Base-by-base conservation (phyloP, 2,797 vertebrate genomes). In the Ataeniobius toweri region DNA sequence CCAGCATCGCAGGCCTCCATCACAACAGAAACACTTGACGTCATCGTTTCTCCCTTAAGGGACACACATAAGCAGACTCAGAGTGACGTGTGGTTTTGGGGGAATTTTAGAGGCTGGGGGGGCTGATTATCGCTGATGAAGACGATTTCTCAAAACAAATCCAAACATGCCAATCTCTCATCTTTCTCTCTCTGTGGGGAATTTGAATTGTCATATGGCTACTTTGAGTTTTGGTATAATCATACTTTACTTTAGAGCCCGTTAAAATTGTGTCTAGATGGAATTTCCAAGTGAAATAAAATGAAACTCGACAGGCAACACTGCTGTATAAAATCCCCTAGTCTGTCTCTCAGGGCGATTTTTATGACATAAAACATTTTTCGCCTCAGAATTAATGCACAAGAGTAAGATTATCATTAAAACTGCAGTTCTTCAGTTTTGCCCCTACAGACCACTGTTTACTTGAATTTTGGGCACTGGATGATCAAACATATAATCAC, bases 21-120 rank as follows among this genome's bases (percentile, higher is more conserved):
- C 98, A 81, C 98, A 99, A 83, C 97, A 99, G 91, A 99, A 99
- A 90, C 98, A 99, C 84, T 99, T 99, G 41, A 99, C 98, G 1
- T 99, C 98, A 88, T 99, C 98, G 0, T 97, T 99, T 28, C 97
- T 97, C 75, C 98, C 98, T 99, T 87, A 16, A 51, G 75, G 68
- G 73, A 31, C 16, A 61, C n/a, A 28, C 22, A 59, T 77, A 74
- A 50, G 82, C 36, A 74, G 39, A 55, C 73, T 85, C 16, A 77
- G 63, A 70, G 39, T 5, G 9, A 75, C 22, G 5, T 0, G 1
- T 10, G 2, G 48, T 24, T 71, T 84, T 12, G 20, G 61, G 77
- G 48, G 26, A 14, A 71, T 88, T 85, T 5, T 22, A 1, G 6
- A 5, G 56, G n/a, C 16, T 53, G 18, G 39, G 0, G 10, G 12